Base-by-base conservation (phyloP, 2,888 invertebrate genomes). In the Prosopocoilus inquinatus region DNA sequence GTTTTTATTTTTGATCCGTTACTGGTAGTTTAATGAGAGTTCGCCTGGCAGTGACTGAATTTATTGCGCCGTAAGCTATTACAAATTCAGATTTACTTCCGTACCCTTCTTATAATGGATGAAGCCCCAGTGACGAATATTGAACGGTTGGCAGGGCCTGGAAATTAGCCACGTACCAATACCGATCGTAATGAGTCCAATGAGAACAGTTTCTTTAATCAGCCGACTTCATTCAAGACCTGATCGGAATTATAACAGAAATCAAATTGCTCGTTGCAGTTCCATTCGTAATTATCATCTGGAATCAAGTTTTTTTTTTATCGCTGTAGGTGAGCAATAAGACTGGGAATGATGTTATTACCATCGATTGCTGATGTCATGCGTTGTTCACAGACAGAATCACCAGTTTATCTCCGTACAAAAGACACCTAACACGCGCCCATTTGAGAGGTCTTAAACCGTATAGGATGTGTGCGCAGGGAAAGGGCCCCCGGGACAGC, bases 131-230 rank as follows among this genome's bases (percentile, higher is more conserved):
- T 52, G 47, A 52, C 47, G 38, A 43, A 36, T 53, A 49, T 36
- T 35, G 51, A 44, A 46, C 45, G 33, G 3, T 9, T 15, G 39
- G 9, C 8, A 36, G n/a, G 51, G 32, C 60, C 59, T 60, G 62
- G 56, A 65, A 62, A 65, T 65, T 65, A 65, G 61, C 61, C 65
- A 65, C 65, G 65, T 65, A 60, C 58, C 59, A 51, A 60, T 58
- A 58, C 51, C 59, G 59, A 64, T 65, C 60, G 56, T 63, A 64
- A 65, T 62, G 62, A 60, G 61, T 58, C 62, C 58, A 50, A 48
- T 32, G 65, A 63, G 65, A 56, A 62, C 59, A 50, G 59, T 64
- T 63, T 61, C 60, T 55, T 57, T 63, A 63, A 63, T 63, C 63
- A 60, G 59, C 51, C 59, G 54, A 36, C 35, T 53, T 50, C 56